Evolutionary conservation across 2,113 vertebrate genomes (phyloP), one percentile per base, ranked within the genome.

Genomic region (Syngnathus scovelli): DNA sequence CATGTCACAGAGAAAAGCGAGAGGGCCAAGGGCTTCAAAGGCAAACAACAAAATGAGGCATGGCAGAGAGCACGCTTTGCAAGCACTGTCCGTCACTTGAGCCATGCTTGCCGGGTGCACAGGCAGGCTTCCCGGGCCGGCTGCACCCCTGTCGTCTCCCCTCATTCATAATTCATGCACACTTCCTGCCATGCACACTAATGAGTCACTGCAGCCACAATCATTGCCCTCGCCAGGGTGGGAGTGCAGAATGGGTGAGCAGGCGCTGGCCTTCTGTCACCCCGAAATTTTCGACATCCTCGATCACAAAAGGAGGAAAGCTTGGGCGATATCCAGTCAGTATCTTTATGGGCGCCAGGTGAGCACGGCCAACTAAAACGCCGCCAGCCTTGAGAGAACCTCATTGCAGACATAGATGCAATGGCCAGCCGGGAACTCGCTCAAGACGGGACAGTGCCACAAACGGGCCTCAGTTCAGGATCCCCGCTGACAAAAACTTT

Each of bases 101-200:
- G 67, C 44, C 1, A 0, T 72, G 69, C 68, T 55, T 21, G 48
- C 10, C 27, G 61, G 70, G 65, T 61, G 68, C 67, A 49, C 76
- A 15, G 62, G 61, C 56, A 76, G 67, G 69, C 52, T 66, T 27
- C 27, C 27, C 27, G 68, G 61, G 72, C 71, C 7, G 66, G 44
- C 75, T 61, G 65, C 76, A 27, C 66, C 52, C 51, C 27, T 8
- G 37, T 76, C 83, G 74, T 80, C 69, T 74, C 68, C 51, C 73
- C 72, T 88, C 82, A 86, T 89, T 86, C 82, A 89, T 88, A 86
- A 88, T 89, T 86, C 63, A 74, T 48, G 61, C 70, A 37, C 49
- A 56, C 63, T 51, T 61, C 70, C 71, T 1, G 39, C 72, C 74
- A 76, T 66, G 73, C 68, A 63, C 74, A 56, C 74, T 72, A 72